phyloP scores from a whole-genome alignment of 2,113 vertebrate genomes.

The Romanogobio albipinnatus region DNA sequence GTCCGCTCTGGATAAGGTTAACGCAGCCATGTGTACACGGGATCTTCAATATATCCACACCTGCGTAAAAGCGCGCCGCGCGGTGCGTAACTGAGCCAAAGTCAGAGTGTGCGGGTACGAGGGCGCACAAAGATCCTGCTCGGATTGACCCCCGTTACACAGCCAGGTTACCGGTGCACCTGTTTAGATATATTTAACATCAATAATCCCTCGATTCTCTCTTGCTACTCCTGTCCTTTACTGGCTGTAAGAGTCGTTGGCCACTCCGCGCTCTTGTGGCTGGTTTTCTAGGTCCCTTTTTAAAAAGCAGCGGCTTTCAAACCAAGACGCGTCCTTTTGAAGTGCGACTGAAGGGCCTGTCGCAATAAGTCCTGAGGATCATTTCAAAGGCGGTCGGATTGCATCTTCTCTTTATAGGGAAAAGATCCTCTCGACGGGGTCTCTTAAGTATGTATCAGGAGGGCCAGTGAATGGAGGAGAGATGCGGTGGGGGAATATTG shows the following conservation, averaged over 20 bases:
- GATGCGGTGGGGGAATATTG: conserved; percentile 45
- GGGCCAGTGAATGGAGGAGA: conserved; percentile 68
- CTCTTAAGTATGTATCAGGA: conserved; percentile 76
- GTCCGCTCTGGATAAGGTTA: conserved; percentile 76
- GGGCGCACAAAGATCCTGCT: conserved; percentile 49
- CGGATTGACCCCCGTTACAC: background rate
- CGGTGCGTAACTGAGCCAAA: conserved; percentile 40
- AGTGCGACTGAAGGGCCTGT: conserved; percentile 67
- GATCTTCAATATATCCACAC: conserved; percentile 59
- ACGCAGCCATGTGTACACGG: conserved; percentile 76
- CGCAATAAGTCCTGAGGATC: conserved; percentile 72
- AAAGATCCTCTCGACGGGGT: conserved; percentile 79
- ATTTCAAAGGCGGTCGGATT: conserved; percentile 75
- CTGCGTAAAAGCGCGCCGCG: conserved; percentile 63
- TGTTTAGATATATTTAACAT: background rate
- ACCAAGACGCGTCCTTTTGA: conserved; percentile 58
- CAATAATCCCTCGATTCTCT: background rate
- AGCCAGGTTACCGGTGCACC: background rate
- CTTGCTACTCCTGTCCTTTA: background rate
- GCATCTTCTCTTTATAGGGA: conserved; percentile 80
- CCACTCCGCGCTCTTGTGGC: conserved; percentile 53
- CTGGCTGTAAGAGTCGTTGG: conserved; percentile 51
- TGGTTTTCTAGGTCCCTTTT: conserved; percentile 13
- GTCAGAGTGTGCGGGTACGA: background rate
- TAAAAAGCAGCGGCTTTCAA: conserved; percentile 61